Evolutionary conservation across 2,797 vertebrate species (phyloP).

Genomic region (Apogon hyalosoma): DNA sequence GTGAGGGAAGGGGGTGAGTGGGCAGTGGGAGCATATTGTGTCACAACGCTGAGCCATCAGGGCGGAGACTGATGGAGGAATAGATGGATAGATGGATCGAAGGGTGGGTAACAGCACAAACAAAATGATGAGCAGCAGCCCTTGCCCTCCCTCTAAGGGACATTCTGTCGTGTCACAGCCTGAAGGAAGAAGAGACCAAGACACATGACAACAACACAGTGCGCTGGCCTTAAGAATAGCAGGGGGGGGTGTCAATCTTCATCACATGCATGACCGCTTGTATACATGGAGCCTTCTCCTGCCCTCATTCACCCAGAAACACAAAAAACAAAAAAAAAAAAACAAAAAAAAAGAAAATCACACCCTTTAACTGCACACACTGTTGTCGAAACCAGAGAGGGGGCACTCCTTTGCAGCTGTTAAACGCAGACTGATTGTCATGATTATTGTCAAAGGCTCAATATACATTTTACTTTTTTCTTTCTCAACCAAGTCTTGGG

Average conservation of each 20-base stretch:
- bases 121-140: constrained; percentile 23
- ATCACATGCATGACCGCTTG: constrained; percentile 41
- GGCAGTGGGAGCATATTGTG: constrained; percentile 46
- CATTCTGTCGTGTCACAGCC: constrained; percentile 28
- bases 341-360: too few species aligned
- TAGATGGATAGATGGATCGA: constrained; percentile 16
- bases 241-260: constrained; percentile 43
- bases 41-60: constrained; percentile 35
- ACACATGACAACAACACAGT: constrained; percentile 17
- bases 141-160: constrained; percentile 25
- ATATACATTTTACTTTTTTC: constrained; percentile 3
- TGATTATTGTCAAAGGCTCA: constrained; percentile 13
- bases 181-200: constrained; percentile 54
- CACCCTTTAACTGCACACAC: constrained; percentile 22
- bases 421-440: constrained; percentile 36
- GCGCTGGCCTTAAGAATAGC: constrained; percentile 5
- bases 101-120: constrained; percentile 8
- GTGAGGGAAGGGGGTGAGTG: constrained; percentile 42
- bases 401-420: constrained; percentile 49
- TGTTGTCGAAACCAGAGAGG: constrained; percentile 24
- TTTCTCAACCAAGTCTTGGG: not conserved
- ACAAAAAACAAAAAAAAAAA: too few species aligned
- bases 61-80: constrained; percentile 16
- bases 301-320: constrained; percentile 20
- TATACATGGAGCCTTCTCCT: constrained; percentile 19